Base-by-base conservation (phyloP, 2,797 vertebrate species). In the Remorina albescens region DNA sequence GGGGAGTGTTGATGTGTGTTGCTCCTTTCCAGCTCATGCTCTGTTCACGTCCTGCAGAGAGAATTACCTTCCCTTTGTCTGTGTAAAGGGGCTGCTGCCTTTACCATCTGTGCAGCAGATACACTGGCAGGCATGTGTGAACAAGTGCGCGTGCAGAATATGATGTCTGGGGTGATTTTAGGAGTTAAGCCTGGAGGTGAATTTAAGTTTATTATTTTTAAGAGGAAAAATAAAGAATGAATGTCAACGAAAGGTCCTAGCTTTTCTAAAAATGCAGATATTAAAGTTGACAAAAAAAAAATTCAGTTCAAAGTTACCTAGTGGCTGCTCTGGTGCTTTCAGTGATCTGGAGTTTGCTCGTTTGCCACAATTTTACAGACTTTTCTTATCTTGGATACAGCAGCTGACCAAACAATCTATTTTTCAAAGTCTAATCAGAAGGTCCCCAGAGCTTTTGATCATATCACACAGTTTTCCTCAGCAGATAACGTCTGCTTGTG, bases 21-120 rank as follows among this genome's bases (percentile, higher is more conserved):
- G 86, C 80, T 91, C 88, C 91, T 83, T 91, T 83, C 83, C 83
- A 83, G 88, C 73, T 84, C 79, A 72, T 74, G 87, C 84, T 84
- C 78, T 84, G 82, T 88, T 88, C 83, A 37, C 65, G 85, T 92
- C 89, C 88, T 89, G 85, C 84, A 86, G 89, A 90, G 89, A 91
- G 91, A 90, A 92, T 90, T 91, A 92, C 91, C 86, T 92, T 90
- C 85, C 78, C 90, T 92, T 90, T 92, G 88, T 89, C 78, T 92
- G 84, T 82, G 84, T 86, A 84, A 90, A 90, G 80, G 73, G 83
- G 86, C 85, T 83, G 86, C 89, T 91, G 88, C 88, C 89, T 89
- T 85, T 83, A 87, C 91, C 90, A 91, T 93, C 90, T 92, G 90
- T 89, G 85, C 82, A 86, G 78, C 49, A 55, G 78, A 82, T 87